Evolutionary conservation across 2,797 vertebrate species (phyloP), one percentile per base, ranked within the genome.

Genomic region (Alauda arvensis): DNA sequence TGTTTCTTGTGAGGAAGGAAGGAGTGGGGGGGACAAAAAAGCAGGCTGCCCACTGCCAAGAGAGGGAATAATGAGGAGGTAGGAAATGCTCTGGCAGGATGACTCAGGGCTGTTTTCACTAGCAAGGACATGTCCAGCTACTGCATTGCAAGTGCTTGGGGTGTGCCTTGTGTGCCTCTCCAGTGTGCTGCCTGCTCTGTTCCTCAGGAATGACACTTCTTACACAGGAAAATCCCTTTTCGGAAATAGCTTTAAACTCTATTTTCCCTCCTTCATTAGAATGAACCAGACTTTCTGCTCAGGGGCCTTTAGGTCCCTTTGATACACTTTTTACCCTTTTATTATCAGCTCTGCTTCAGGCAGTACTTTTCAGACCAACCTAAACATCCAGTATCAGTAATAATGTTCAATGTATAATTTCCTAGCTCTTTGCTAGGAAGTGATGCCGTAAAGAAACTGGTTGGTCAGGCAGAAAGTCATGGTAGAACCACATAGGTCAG

Each of bases 71-170:
- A n/a, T 2, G 34, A 88, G 56, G 69, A 89, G 75, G 83, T 74
- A 26, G 77, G 37, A 33, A 63, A 51, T n/a, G 53, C 67, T 76
- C 0, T 7, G 31, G 80, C 39, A 6, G 24, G 42, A 57, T 85
- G 93, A 89, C 60, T 90, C 80, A 77, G 85, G 85, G 24, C 60
- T 80, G 83, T 45, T 67, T 81, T 34, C 67, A 69, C 87, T 12
- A 48, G 89, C 80, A 77, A 67, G 77, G 71, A 51, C 83, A 49
- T 42, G 83, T 79, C 85, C 71, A 67, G 71, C 91, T 42, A 18
- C 85, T 92, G 91, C 84, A 26, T 7, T 82, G 60, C 12, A 23
- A 66, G 49, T 52, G 57, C 67, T 46, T 26, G 62, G 66, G 84
- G 59, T 78, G 92, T 71, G 87, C 78, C 75, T 45, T 12, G 3